These are phyloP conservation scores for Pampus argenteus DNA, from an alignment of 2,797 vertebrate species.

Conservation along the genomic window DNA sequence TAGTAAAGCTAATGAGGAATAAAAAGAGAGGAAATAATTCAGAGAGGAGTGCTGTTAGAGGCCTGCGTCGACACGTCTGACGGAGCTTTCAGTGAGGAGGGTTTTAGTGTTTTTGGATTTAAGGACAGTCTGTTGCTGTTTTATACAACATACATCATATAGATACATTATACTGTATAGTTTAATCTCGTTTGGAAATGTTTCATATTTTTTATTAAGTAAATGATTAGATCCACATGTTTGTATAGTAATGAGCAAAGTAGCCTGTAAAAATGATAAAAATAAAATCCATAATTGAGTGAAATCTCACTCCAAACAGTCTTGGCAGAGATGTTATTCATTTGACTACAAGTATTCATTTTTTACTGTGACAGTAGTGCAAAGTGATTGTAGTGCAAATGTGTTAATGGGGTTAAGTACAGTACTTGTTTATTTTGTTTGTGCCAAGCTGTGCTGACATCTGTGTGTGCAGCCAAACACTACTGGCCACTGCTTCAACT, in stretches of 20 bases:
- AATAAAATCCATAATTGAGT: neutral
- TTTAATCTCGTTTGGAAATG: neutral
- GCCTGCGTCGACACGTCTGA: constrained; percentile 29
- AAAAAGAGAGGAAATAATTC: constrained; percentile 53
- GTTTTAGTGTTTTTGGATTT: neutral
- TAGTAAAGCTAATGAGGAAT: constrained; percentile 60
- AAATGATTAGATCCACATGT: neutral
- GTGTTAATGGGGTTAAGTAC: too few species aligned
- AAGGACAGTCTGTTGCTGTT: constrained; percentile 1
- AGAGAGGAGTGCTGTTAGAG: constrained; percentile 38
- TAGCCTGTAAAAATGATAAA: neutral
- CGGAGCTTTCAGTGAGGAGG: constrained; percentile 2
- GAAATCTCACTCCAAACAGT: neutral
- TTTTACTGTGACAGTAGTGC: neutral
- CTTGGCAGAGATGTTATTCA: neutral
- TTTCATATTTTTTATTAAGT: neutral
- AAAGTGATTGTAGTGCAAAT: too few species aligned
- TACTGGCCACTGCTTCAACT: too few species aligned
- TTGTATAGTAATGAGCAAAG: neutral
- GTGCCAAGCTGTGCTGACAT: too few species aligned
- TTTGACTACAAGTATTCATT: constrained; percentile 1
- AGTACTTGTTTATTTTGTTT: too few species aligned
- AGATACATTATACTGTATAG: neutral
- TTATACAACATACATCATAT: neutral
- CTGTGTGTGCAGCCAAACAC: too few species aligned